A percentile compares a stretch with the other conserved stretches of the same genome.
phyloP scores from a whole-genome alignment of 2,113 vertebrate genomes.

The Pseudonaja textilis region DNA sequence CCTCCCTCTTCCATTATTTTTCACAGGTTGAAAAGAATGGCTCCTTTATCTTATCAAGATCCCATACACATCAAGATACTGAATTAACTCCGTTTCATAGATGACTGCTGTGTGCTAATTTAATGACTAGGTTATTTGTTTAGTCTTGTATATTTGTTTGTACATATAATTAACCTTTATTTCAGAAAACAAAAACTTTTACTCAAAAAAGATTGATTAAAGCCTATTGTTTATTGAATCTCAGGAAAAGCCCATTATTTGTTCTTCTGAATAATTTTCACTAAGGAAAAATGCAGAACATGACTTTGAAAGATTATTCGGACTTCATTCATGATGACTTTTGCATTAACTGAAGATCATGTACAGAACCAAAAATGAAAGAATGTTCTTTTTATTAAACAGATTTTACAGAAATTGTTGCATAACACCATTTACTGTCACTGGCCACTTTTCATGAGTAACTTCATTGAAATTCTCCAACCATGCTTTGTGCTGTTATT shows the following conservation, averaged over 20 bases:
- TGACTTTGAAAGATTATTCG: background rate
- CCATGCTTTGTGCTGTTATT: background rate
- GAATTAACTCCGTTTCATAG: constrained; percentile 31
- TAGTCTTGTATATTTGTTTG: constrained; percentile 69
- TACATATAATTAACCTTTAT: constrained; percentile 69
- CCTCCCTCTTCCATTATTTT: background rate
- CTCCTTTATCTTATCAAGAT: constrained; percentile 74
- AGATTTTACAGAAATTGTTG: background rate
- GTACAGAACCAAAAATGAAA: constrained; percentile 2
- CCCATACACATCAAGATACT: constrained; percentile 69
- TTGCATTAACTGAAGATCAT: background rate
- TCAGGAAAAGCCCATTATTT: constrained; percentile 35
- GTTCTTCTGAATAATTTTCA: background rate
- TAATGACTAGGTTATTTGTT: constrained; percentile 33
- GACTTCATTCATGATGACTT: background rate
- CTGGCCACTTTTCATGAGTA: background rate
- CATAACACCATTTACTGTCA: background rate
- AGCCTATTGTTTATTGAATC: constrained; percentile 52
- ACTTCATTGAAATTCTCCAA: background rate
- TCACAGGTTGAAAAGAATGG: constrained; percentile 81
- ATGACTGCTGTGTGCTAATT: constrained; percentile 29
- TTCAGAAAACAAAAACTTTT: constrained; percentile 50
- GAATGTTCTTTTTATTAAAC: background rate
- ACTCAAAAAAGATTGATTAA: constrained; percentile 64
- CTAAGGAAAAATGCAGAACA: background rate